Evolutionary conservation across 2,113 vertebrate species (phyloP), one percentile per base, ranked within the genome.

Genomic region (Mus pahari): DNA sequence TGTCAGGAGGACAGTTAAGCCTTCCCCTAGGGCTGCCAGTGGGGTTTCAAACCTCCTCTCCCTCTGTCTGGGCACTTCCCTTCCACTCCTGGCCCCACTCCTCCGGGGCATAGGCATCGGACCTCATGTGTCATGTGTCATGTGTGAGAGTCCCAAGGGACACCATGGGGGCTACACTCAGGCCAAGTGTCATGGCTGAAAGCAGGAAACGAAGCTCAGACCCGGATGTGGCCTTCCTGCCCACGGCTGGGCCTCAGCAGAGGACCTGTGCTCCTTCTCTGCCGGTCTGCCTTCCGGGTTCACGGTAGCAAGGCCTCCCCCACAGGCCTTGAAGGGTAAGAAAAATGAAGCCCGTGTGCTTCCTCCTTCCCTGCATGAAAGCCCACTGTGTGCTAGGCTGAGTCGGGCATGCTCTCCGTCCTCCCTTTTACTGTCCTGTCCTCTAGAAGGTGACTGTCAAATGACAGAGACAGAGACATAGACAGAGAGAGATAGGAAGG

Each of bases 1-100:
- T 97, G 95, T 97, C 97, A 96, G 89, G 83, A 96, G 95, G 58
- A 89, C 84, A 78, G 78, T 84, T 96, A 96, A 97, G 94, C 91
- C 89, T 83, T 86, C 92, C 92, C 20, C 5, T 20, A 66, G 87
- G 93, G 60, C 70, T 9, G 96, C 83, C 14, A 2, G 82, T 50
- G 86, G 95, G 96, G 96, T 95, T 92, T 94, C 91, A 95, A 81
- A 20, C 92, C 77, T 88, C n/a, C 78, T 74, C 94, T 94, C 94
- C 58, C 95, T 96, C 93, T 42, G 88, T 70, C 95, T 66, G 78
- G 94, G 86, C 58, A 48, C 86, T 91, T 92, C n/a, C 94, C 97
- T 92, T 89, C 90, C 86, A 60, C 66, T 53, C 89, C 70, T 36
- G 79, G 94, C 75, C 78, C 48, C 0, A 0, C 73, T 92, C 89